phyloP scores from a whole-genome alignment of 2,797 vertebrate genomes.

The Nyctalus aviator region DNA sequence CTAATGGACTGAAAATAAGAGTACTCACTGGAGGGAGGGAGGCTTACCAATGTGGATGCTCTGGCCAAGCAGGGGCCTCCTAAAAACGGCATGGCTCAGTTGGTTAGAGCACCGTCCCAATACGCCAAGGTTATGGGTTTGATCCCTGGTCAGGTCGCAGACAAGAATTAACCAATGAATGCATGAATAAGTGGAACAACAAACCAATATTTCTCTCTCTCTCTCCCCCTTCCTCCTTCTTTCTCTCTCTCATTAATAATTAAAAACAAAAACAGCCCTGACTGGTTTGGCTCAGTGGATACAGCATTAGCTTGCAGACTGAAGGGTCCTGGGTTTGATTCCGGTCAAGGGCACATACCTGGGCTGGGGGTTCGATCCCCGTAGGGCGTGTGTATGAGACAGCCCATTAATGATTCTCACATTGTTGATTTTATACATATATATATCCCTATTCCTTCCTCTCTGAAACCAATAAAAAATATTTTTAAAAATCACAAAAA shows the following conservation, averaged over 20 bases:
- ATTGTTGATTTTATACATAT: no score
- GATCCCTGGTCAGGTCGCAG: neutral
- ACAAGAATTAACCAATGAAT: neutral
- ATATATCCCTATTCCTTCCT: no score
- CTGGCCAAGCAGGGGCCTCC: neutral
- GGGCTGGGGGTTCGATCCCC: no score
- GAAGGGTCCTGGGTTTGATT: no score
- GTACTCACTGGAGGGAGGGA: neutral
- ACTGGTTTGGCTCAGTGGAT: no score
- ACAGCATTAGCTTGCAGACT: no score
- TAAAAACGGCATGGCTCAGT: neutral
- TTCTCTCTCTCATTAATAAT: neutral
- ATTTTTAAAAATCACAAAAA: neutral
- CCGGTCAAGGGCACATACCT: no score
- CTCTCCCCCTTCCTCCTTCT: neutral
- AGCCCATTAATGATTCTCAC: no score
- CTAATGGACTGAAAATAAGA: neutral
- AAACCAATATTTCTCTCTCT: neutral
- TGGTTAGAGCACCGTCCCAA: neutral
- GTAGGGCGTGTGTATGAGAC: no score
- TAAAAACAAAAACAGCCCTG: neutral
- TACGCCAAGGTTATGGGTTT: neutral
- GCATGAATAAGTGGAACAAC: neutral
- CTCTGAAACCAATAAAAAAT: no score
- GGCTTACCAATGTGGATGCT: neutral